phyloP scores from a whole-genome alignment of 2,888 invertebrate genomes.

The Sesia apiformis region DNA sequence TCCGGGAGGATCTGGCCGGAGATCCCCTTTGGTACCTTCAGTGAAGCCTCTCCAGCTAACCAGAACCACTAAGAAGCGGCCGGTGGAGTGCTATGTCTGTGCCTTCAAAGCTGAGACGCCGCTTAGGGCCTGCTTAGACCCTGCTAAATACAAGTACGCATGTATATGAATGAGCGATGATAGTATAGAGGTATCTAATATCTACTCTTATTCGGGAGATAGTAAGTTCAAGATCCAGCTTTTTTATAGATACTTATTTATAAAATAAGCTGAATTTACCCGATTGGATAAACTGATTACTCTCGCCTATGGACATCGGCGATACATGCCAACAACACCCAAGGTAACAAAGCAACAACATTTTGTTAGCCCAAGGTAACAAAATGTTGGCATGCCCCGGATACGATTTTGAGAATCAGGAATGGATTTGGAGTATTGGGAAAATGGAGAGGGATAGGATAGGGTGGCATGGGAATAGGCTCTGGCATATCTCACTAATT shows the following conservation, averaged over 20 bases:
- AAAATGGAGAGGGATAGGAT: too few species aligned
- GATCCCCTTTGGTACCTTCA: constrained; percentile 2
- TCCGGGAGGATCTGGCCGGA: constrained; percentile 13
- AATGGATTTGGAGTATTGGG: too few species aligned
- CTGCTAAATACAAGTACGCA: constrained; percentile 48
- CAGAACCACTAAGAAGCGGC: constrained; percentile 36
- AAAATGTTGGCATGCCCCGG: too few species aligned
- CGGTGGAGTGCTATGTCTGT: constrained; percentile 59
- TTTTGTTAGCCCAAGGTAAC: too few species aligned
- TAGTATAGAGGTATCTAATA: not conserved
- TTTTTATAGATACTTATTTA: not conserved
- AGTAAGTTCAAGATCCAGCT: too few species aligned
- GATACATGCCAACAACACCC: too few species aligned
- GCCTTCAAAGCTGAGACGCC: constrained; percentile 50
- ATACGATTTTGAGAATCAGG: too few species aligned
- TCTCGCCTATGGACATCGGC: too few species aligned
- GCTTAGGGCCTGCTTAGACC: constrained; percentile 51
- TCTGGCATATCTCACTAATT: too few species aligned
- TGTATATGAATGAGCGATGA: not conserved
- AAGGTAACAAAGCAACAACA: too few species aligned
- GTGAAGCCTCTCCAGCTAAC: constrained; percentile 11
- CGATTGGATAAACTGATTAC: too few species aligned
- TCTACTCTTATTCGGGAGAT: not conserved
- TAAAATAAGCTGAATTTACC: not conserved
- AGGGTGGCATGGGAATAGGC: too few species aligned